A percentile compares a stretch with the other conserved stretches of the same genome.
These are phyloP conservation scores for Carterocephalus palaemon DNA, from an alignment of 2,888 invertebrate genomes.

Conservation along the genomic window DNA sequence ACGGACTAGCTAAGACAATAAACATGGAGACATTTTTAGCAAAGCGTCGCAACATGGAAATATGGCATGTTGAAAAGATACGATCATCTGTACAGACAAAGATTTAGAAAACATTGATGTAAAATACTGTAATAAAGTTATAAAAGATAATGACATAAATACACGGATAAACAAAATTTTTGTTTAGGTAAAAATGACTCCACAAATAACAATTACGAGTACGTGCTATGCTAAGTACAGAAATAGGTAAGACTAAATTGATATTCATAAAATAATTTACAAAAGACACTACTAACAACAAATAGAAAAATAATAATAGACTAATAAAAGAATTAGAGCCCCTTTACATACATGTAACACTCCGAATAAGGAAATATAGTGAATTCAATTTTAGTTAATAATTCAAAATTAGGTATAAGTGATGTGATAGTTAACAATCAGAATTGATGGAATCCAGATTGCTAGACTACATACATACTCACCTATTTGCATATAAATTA, in stretches of 20 bases:
- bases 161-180: not conserved
- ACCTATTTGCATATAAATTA: too few species aligned
- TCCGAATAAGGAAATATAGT: too few species aligned
- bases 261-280: conserved; percentile 1
- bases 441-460: too few species aligned
- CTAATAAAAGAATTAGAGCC: not conserved
- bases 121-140: too few species aligned
- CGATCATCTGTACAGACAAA: conserved; percentile 29
- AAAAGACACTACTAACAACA: conserved; percentile 3
- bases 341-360: not conserved
- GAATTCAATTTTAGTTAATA: too few species aligned
- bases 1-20: conserved; percentile 3
- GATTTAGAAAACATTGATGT: not conserved
- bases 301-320: conserved; percentile 1
- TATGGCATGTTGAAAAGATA: conserved; percentile 3
- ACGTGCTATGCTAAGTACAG: conserved; percentile 1
- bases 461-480: too few species aligned
- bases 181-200: conserved; percentile 33
- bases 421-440: too few species aligned
- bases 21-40: conserved; percentile 33
- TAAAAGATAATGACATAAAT: not conserved
- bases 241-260: conserved; percentile 1
- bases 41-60: conserved; percentile 12
- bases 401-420: too few species aligned
- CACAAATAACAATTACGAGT: conserved; percentile 9